Conservation (phyloP, 2,113 vertebrate species). For the Tylochromis polylepis region DNA sequence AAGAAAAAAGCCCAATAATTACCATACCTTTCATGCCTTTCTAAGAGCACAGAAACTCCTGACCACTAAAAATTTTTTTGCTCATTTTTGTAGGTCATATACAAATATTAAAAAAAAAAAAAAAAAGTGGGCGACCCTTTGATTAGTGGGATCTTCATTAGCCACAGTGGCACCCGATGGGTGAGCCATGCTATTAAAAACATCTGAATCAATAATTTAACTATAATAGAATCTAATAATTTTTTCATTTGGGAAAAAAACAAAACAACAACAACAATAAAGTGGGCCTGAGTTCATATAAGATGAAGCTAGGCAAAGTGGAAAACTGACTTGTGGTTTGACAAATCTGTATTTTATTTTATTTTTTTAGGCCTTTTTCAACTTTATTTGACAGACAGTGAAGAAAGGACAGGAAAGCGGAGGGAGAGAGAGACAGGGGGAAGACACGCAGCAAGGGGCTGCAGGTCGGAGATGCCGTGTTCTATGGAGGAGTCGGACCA, state of each 20-base stretch:
- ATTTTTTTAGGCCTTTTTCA: too few relatives aligned
- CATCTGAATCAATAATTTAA: neutral
- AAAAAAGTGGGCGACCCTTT: neutral
- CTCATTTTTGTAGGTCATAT: neutral
- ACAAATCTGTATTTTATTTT: neutral
- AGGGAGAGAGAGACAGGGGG: too few relatives aligned
- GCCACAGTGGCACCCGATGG: neutral
- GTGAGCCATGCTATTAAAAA: neutral
- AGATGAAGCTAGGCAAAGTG: neutral
- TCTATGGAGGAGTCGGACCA: rapidly evolving
- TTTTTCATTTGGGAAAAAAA: neutral
- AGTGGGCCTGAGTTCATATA: neutral
- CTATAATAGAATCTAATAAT: neutral
- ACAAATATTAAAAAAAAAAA: neutral
- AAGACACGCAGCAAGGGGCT: too few relatives aligned
- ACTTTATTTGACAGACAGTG: too few relatives aligned
- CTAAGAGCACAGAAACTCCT: neutral
- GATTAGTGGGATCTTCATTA: too few relatives aligned
- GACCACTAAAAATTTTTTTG: too few relatives aligned
- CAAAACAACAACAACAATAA: too few relatives aligned
- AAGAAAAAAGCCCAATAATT: too few relatives aligned
- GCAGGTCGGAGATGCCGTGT: too few relatives aligned
- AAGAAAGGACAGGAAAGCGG: too few relatives aligned
- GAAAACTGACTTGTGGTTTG: neutral
- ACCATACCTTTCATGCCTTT: neutral